Evolutionary conservation across 2,797 vertebrate species (phyloP), one percentile per base, ranked within the genome.

Genomic region (Myoxocephalus aenaeus): DNA sequence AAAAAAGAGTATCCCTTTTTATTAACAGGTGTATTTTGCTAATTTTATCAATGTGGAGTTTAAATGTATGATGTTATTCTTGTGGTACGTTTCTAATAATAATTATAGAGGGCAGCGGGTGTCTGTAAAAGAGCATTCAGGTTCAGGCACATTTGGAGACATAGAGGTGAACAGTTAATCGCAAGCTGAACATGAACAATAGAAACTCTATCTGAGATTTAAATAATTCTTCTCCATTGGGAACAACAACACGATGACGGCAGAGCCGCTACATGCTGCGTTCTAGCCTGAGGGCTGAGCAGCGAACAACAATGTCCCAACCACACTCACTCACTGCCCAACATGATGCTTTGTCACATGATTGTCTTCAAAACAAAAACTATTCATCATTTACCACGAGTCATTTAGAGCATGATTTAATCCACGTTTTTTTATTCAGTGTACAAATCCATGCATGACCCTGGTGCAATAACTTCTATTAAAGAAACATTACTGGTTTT

Each of bases 281-380:
- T 51, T 75, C 50, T 51, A 51, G 76, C 86, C 82, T 36, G 54
- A 72, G 79, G 77, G 81, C 81, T 77, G 76, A 88, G 86, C 85
- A 85, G 72, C 15, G 61, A 86, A 75, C 84, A 80, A 80, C 73
- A 65, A 32, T 69, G 83, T 87, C 69, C 83, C 77, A 65, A 56
- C 90, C 87, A 83, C 71, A 81, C 68, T 87, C 77, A 81, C 68
- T 87, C 77, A 56, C 68, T 86, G 51, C 10, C 70, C 73, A 77
- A 67, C 84, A 66, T 11, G 36, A 80, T 34, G 74, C 78, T 82
- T 59, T 66, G 65, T 75, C 86, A 86, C 80, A 80, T 70, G 18
- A 46, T 71, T 10, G 38, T 51, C 25, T 48, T 72, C 8, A 64
- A 77, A 77, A 46, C 17, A 48, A 73, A 51, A 38, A 44, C 5